Percentiles rank a stretch among this genome's conserved stretches.
Conservation (phyloP, 1,140 invertebrate species). For the Cryptotermes secundus region DNA sequence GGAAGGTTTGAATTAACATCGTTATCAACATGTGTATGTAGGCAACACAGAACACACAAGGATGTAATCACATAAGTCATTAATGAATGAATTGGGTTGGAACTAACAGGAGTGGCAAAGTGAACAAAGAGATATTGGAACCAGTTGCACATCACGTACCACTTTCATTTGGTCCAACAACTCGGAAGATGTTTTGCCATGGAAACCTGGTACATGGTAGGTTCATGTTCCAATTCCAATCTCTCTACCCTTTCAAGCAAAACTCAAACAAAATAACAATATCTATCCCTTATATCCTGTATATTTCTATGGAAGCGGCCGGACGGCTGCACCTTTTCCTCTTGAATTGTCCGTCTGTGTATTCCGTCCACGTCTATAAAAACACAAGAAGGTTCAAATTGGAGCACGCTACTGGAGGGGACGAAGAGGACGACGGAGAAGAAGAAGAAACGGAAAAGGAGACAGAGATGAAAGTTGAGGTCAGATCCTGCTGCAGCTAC, state of each 20-base stretch:
- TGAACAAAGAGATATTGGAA: not conserved
- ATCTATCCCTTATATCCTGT: not conserved
- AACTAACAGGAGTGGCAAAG: not conserved
- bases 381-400: constrained; percentile 17
- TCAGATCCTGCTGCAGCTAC: not conserved
- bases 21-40: no score
- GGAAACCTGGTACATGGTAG: not conserved
- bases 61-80: no score
- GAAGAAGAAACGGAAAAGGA: not conserved
- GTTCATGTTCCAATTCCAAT: not conserved
- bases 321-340: not conserved
- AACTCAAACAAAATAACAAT: constrained; percentile 20
- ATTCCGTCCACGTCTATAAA: constrained; percentile 16
- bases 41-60: no score
- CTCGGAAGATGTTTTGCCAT: not conserved
- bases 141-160: not conserved
- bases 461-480: not conserved
- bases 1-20: no score
- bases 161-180: not conserved
- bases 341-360: not conserved
- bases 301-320: not conserved
- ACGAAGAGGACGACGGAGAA: not conserved
- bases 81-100: no score
- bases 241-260: not conserved
- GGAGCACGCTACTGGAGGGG: not conserved